Evolutionary conservation across 1,140 invertebrate species (phyloP).

Genomic region (Sarcophaga peregrina): DNA sequence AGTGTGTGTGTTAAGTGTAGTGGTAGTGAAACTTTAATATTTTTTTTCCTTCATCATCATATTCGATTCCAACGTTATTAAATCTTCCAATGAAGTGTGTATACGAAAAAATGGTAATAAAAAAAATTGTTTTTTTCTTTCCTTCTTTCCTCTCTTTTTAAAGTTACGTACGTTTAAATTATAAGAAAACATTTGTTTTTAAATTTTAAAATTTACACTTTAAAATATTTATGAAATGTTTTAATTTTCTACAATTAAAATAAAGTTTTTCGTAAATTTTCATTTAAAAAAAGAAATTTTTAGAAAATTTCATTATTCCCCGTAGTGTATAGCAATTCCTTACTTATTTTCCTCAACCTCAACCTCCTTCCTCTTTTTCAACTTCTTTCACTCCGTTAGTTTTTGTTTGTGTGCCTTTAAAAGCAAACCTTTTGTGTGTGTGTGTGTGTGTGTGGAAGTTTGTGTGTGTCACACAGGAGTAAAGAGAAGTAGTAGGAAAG

Average conservation of each 20-base stretch:
- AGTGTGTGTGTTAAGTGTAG: background rate
- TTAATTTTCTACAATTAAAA: background rate
- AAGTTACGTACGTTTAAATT: background rate
- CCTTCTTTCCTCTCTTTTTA: background rate
- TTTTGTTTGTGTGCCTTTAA: background rate
- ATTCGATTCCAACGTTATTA: background rate
- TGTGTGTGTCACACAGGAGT: too few relatives aligned
- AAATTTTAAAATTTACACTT: background rate
- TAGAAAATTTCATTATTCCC: background rate
- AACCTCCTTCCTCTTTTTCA: too few relatives aligned
- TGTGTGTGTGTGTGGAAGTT: too few relatives aligned
- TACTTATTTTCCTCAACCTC: too few relatives aligned
- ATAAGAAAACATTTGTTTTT: slow-evolving; percentile 6
- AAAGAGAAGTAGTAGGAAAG: too few relatives aligned
- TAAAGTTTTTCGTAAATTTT: background rate
- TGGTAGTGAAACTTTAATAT: slow-evolving; percentile 4
- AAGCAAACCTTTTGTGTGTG: too few relatives aligned
- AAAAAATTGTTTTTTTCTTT: background rate
- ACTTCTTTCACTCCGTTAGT: background rate
- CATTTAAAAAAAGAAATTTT: background rate
- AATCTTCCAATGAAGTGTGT: slow-evolving; percentile 15
- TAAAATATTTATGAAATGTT: background rate
- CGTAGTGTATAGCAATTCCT: background rate
- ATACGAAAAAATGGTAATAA: slow-evolving; percentile 37
- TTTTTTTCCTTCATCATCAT: background rate